A percentile compares a stretch with the other conserved stretches of the same genome.
Conservation (phyloP, 2,113 vertebrate genomes). For the Malurus cyaneus region DNA sequence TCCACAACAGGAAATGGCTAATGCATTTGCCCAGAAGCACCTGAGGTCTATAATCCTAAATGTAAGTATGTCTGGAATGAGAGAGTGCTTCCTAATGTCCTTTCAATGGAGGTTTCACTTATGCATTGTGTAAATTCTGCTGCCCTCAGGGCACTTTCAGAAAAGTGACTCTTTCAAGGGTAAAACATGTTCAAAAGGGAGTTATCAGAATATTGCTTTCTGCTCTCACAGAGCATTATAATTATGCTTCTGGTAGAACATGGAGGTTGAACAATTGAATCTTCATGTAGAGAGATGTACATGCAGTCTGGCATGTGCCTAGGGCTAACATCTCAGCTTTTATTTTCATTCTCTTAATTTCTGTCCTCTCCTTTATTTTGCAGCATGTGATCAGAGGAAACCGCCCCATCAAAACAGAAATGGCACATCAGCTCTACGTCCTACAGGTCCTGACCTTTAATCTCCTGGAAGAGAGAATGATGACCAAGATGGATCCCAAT, state of each 20-base stretch:
- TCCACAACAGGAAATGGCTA: constrained; percentile 90
- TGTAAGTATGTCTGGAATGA: constrained; percentile 78
- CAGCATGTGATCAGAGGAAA: constrained; percentile 96
- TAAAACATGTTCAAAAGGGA: background rate
- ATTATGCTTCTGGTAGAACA: background rate
- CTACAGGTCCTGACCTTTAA: constrained; percentile 97
- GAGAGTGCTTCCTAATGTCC: background rate
- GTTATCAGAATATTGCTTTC: background rate
- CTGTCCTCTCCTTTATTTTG: background rate
- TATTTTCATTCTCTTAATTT: background rate
- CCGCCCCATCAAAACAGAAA: constrained; percentile 98
- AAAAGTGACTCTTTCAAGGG: background rate
- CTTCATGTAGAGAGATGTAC: background rate
- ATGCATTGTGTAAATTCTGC: background rate
- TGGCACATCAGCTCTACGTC: constrained; percentile 98
- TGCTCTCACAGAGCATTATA: background rate
- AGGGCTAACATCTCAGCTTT: background rate
- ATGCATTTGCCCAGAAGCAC: constrained; percentile 95
- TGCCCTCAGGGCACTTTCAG: background rate
- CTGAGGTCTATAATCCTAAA: constrained; percentile 96
- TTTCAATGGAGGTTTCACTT: background rate
- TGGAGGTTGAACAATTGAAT: background rate
- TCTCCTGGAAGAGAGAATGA: constrained; percentile 97
- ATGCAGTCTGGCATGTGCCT: background rate
- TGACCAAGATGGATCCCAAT: constrained; percentile 99